phyloP scores from a whole-genome alignment of 2,888 invertebrate genomes.

The Neoitamus cyanurus region DNA sequence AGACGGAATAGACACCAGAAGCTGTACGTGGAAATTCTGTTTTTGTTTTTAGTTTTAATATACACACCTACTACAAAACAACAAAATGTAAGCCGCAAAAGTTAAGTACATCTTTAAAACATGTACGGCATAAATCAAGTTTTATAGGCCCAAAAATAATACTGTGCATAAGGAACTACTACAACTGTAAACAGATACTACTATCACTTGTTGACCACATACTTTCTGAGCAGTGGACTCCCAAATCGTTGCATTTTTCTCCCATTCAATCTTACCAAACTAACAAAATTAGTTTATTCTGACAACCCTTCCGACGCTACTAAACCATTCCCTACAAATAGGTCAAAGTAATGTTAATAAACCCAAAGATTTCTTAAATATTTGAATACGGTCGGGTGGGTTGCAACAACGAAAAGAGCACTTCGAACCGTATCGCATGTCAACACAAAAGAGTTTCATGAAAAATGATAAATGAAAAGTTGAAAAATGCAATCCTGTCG shows the following conservation, averaged over 20 bases:
- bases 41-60: no score
- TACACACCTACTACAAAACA: no score
- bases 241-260: background rate
- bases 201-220: no score
- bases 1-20: no score
- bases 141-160: no score
- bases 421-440: background rate
- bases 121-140: no score
- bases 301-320: background rate
- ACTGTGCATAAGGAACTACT: no score
- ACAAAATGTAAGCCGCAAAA: no score
- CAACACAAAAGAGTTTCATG: slow-evolving; percentile 1
- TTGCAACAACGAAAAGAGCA: background rate
- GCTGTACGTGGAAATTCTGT: no score
- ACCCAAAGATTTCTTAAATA: background rate
- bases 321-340: background rate
- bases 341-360: background rate
- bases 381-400: background rate
- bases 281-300: background rate
- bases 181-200: no score
- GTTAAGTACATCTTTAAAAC: no score
- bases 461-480: slow-evolving; percentile 16
- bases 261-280: background rate
- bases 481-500: background rate
- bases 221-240: background rate